phyloP scores from a whole-genome alignment of 1,140 invertebrate species.

The Chymomyza costata region DNA sequence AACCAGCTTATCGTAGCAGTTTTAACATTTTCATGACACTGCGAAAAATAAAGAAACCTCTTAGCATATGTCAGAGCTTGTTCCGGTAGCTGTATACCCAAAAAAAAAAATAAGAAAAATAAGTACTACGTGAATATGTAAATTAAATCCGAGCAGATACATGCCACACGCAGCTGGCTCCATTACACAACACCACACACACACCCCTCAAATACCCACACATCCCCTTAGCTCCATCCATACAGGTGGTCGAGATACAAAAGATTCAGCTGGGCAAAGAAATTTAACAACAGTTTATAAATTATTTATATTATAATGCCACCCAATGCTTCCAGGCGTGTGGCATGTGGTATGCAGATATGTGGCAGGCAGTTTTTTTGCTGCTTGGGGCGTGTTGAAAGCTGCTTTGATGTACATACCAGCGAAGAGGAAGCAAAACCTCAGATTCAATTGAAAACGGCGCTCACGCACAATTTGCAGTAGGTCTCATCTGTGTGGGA shows the following conservation, averaged over 20 bases:
- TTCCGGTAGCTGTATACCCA: not conserved
- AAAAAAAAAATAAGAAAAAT: slow-evolving; percentile 16
- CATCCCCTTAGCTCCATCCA: too few relatives aligned
- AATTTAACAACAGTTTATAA: slow-evolving; percentile 51
- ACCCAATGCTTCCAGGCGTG: not conserved
- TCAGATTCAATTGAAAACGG: too few relatives aligned
- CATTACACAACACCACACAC: slow-evolving; percentile 2
- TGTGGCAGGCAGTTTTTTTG: too few relatives aligned
- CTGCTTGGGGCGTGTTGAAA: too few relatives aligned
- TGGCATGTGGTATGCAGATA: too few relatives aligned
- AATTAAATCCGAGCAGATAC: slow-evolving; percentile 45
- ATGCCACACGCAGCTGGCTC: slow-evolving; percentile 23
- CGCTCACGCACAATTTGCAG: too few relatives aligned
- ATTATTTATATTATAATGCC: slow-evolving; percentile 58
- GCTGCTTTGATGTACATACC: too few relatives aligned
- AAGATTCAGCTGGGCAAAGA: slow-evolving; percentile 2
- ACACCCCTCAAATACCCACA: slow-evolving; percentile 1
- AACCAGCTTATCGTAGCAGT: slow-evolving; percentile 44
- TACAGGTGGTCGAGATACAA: slow-evolving; percentile 28
- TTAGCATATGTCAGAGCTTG: too few relatives aligned
- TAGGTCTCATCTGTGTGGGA: too few relatives aligned
- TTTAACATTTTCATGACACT: slow-evolving; percentile 27
- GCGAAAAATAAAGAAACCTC: too few relatives aligned
- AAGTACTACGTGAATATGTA: slow-evolving; percentile 53
- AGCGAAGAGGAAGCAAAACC: too few relatives aligned